Base-by-base conservation (phyloP, 2,113 vertebrate species). In the Rattus rattus region DNA sequence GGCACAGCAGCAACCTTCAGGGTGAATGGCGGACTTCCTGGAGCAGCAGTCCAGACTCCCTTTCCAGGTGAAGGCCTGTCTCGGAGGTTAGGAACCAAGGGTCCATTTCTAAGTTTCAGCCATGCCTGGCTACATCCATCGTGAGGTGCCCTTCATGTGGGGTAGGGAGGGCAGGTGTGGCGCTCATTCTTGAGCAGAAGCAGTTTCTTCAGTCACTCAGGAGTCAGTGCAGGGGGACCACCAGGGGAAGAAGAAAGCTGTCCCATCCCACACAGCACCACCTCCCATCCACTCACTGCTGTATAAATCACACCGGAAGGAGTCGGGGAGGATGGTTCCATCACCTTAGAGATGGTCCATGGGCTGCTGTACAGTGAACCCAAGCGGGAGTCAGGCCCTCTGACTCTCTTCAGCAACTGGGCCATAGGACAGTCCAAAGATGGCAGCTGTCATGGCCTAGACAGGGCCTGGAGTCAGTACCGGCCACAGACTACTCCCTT, bases 261-360 rank as follows among this genome's bases (percentile, higher is more conserved):
- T 3, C 8, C 43, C 39, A 94, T 14, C 72, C 59, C 36, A 69
- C 80, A 16, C 0, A 0, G 43, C 73, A 49, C 17, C 8, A 33
- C 19, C 12, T 30, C 47, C 75, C 5, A 36, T 63, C n/a, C 72
- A n/a, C 20, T 56, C 65, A 36, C 26, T 69, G n/a, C n/a, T 7
- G 14, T 65, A 80, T 26, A 26, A 61, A 75, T 94, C 80, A 70
- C 12, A 79, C 36, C 30, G 77, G 85, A 93, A 93, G 92, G 88
- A 26, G 26, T 24, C 1, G 33, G 33, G 43, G 5, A 54, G 36
- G 33, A 16, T 1, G 28, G 10, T 61, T 56, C 26, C 43, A 22
- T 33, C 36, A 9, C 28, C 85, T 88, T 84, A 69, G 77, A 67
- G 88, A 75, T 7, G 72, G 65, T 69, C 22, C 69, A n/a, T 13